Base-by-base conservation (phyloP, 1,140 invertebrate species). In the Vollenhovia emeryi region DNA sequence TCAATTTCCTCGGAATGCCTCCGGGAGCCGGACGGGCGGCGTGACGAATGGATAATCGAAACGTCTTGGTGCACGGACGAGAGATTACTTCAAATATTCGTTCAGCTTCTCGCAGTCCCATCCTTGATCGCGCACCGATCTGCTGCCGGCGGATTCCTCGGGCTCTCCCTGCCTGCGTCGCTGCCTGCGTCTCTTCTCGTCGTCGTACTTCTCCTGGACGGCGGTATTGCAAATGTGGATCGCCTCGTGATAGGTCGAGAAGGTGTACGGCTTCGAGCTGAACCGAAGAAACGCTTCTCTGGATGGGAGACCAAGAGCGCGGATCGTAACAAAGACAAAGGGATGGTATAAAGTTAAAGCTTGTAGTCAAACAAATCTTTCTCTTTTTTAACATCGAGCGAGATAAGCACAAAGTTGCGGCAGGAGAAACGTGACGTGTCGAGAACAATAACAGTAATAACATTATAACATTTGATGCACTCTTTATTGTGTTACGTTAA, bases 151-250 rank as follows among this genome's bases (percentile, higher is more conserved):
- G 96, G 87, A 86, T 74, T 86, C 68, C 59, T 57, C 27, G 75
- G 48, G 40, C 18, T 74, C 73, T 27, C 87, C 86, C 76, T 85
- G 91, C 57, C 84, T 87, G 50, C 50, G 6, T 45, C 7, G 50
- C 48, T 57, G 33, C 33, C 89, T 86, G 40, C 90, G 80, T 36
- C 89, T 66, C 43, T 87, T 88, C 66, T 93, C 91, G 92, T 97
- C 98, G 91, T 96, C 96, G 92, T 98, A 99, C 91, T 97, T 97
- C 90, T 96, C 97, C 94, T 99, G 98, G 55, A 99, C 96, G 8
- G 98, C 97, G 91, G 99, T 98, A 93, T 99, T 99, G 69, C 98
- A 98, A 74, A 99, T 95, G 94, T 99, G 98, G 88, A 99, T 97
- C 0, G 97, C 97, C 94, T 98, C 98, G 91, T 98, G 97, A 91